Evolutionary conservation across 2,113 vertebrate species (phyloP).

Genomic region (Dendropsophus ebraccatus): DNA sequence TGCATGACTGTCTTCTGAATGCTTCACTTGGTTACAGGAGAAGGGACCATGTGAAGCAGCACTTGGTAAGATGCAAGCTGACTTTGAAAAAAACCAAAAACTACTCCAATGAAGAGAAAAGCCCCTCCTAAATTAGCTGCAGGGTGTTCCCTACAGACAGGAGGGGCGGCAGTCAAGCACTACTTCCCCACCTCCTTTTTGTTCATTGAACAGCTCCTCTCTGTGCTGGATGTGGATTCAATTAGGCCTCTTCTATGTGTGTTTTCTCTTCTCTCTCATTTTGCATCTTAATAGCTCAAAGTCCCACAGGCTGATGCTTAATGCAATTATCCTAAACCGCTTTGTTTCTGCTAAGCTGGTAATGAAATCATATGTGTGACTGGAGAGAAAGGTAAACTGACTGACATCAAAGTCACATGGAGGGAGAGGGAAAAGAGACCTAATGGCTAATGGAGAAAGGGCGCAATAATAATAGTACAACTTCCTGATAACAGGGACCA

Average conservation of each 20-base stretch:
- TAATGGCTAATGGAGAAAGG: no score
- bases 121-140: conserved; percentile 52
- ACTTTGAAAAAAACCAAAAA: conserved; percentile 50
- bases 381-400: conserved; percentile 33
- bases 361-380: conserved; percentile 40
- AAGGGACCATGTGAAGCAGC: conserved; percentile 22
- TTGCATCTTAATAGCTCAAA: conserved; percentile 25
- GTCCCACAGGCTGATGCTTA: neutral
- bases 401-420: conserved; percentile 33
- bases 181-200: conserved; percentile 33
- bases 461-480: neutral
- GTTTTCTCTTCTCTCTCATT: conserved; percentile 41
- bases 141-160: conserved; percentile 45
- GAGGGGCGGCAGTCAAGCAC: conserved; percentile 20
- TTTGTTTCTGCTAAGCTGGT: conserved; percentile 30
- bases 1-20: conserved; percentile 14
- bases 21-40: neutral
- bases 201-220: conserved; percentile 42
- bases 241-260: conserved; percentile 47
- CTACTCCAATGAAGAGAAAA: conserved; percentile 53
- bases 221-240: conserved; percentile 48
- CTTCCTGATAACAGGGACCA: neutral
- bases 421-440: no score
- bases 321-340: conserved; percentile 30
- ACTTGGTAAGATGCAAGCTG: conserved; percentile 22